Percentiles rank a stretch among this genome's conserved stretches.
These are phyloP conservation scores for Drosophila engyochracea DNA, from an alignment of 2,888 invertebrate genomes.

Conservation along the genomic window DNA sequence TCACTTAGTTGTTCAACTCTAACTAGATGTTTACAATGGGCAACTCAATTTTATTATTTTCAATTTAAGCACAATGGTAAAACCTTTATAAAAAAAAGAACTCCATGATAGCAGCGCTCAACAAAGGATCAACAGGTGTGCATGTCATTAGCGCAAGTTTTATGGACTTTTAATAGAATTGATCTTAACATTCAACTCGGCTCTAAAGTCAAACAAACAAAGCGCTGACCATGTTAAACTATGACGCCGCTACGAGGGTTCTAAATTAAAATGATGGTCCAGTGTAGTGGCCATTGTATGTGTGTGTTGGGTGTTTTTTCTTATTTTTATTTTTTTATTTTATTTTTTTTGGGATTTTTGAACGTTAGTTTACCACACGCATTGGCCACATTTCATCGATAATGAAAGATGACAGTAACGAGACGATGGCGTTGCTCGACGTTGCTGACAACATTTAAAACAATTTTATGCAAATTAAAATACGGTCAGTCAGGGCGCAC, in stretches of 20 bases:
- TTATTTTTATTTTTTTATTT: background rate
- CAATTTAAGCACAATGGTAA: background rate
- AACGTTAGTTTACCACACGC: conserved; percentile 67
- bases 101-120: conserved; percentile 21
- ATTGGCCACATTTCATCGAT: conserved; percentile 80
- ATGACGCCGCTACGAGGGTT: conserved; percentile 63
- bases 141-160: conserved; percentile 73
- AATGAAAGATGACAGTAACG: conserved; percentile 84
- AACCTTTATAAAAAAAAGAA: conserved; percentile 2
- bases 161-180: conserved; percentile 76
- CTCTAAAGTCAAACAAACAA: conserved; percentile 48
- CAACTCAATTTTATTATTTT: background rate
- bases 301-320: conserved; percentile 9
- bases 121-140: conserved; percentile 82
- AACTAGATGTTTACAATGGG: background rate
- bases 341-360: background rate
- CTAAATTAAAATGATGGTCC: conserved; percentile 67
- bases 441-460: conserved; percentile 80
- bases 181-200: conserved; percentile 38
- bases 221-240: conserved; percentile 60
- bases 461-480: conserved; percentile 81
- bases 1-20: background rate
- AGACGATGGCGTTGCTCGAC: conserved; percentile 60
- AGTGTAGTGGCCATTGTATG: conserved; percentile 5
- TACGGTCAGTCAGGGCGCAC: conserved; percentile 69